These are phyloP conservation scores for Sminthurinus signatus DNA, from an alignment of 1,140 invertebrate species.

Conservation along the genomic window DNA sequence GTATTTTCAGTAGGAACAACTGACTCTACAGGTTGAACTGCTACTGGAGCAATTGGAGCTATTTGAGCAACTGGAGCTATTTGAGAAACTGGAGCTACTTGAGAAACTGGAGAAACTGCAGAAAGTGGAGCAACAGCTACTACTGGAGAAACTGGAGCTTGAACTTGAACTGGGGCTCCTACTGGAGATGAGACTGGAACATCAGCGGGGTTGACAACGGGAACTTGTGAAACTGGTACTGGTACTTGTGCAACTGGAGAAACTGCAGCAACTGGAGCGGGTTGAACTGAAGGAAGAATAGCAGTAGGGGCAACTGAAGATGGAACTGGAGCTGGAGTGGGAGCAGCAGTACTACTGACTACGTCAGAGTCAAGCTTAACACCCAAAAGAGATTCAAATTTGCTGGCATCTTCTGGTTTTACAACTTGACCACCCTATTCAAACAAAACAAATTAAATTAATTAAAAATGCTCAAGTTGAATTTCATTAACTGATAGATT, in stretches of 20 bases:
- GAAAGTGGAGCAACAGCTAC: too few species aligned
- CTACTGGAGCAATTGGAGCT: not conserved
- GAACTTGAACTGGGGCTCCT: too few species aligned
- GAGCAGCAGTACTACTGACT: not conserved
- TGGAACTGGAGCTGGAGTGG: not conserved
- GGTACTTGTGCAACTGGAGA: not conserved
- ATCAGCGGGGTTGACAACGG: not conserved
- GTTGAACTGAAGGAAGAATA: not conserved
- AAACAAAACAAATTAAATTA: too few species aligned
- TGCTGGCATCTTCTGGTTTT: slow-evolving; percentile 31
- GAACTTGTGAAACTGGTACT: not conserved
- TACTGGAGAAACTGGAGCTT: not conserved
- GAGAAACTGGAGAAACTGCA: too few species aligned
- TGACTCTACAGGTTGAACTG: not conserved
- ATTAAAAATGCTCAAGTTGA: too few species aligned
- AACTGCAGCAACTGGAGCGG: not conserved
- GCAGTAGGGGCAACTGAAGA: slow-evolving; percentile 2
- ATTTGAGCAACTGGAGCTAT: not conserved
- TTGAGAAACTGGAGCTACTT: too few species aligned
- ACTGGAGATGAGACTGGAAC: too few species aligned
- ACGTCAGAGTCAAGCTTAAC: slow-evolving; percentile 30
- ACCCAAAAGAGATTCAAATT: slow-evolving; percentile 25
- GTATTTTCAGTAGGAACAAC: too few species aligned
- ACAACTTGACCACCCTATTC: slow-evolving; percentile 35
- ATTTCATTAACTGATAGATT: too few species aligned